Evolutionary conservation across 2,113 vertebrate species (phyloP).

Genomic region (Pavo muticus): DNA sequence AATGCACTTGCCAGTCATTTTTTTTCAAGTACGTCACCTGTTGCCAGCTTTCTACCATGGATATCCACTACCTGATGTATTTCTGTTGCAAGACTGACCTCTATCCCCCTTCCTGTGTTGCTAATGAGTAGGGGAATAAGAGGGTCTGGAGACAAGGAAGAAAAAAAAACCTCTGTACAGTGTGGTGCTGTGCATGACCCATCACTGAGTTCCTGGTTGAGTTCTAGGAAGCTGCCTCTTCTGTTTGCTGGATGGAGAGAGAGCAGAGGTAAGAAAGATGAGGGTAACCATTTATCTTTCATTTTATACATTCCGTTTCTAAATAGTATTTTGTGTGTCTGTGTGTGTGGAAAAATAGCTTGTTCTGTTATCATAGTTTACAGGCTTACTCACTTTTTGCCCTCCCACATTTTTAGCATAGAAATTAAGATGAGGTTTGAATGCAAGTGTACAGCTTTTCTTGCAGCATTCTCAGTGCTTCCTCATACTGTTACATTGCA

Average conservation of each 20-base stretch:
- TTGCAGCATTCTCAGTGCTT: background rate
- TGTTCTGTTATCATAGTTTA: background rate
- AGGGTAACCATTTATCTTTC: background rate
- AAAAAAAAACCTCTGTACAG: background rate
- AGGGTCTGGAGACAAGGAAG: background rate
- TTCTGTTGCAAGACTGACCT: background rate
- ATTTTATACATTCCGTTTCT: background rate
- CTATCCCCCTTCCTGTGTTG: background rate
- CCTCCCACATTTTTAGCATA: background rate
- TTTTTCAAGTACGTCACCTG: background rate
- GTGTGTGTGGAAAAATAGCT: background rate
- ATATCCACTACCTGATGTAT: background rate
- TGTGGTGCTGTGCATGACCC: background rate
- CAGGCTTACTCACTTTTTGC: background rate
- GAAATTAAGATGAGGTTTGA: background rate
- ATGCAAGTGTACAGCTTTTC: background rate
- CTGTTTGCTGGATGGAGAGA: background rate
- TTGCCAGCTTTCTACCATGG: background rate
- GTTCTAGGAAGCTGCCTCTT: background rate
- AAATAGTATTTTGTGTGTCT: background rate
- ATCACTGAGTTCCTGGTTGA: background rate
- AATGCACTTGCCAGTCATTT: accelerated
- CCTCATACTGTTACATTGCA: constrained; percentile 2
- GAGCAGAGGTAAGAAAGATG: background rate
- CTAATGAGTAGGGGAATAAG: background rate